These are phyloP conservation scores for Grus americana DNA, from an alignment of 2,113 vertebrate genomes.

Conservation along the genomic window DNA sequence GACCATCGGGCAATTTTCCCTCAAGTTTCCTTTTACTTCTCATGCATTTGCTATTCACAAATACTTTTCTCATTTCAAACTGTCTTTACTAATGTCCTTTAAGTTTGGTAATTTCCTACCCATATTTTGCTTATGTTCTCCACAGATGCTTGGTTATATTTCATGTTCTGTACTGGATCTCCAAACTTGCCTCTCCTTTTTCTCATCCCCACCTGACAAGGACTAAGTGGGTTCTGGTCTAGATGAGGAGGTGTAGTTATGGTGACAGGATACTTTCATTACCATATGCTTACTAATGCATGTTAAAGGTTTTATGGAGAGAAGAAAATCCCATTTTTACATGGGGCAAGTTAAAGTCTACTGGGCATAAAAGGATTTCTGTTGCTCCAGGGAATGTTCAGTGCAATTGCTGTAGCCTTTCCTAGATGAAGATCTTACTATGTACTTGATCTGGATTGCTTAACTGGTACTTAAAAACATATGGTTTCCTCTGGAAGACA, in stretches of 20 bases:
- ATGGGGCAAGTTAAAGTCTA: background rate
- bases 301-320: background rate
- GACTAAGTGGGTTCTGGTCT: background rate
- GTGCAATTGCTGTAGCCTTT: background rate
- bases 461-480: background rate
- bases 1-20: background rate
- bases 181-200: background rate
- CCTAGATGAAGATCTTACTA: background rate
- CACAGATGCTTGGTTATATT: background rate
- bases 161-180: background rate
- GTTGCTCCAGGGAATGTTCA: background rate
- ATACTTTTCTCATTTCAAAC: background rate
- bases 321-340: background rate
- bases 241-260: accelerated
- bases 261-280: background rate
- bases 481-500: background rate
- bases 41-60: background rate
- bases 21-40: background rate
- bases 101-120: background rate
- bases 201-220: background rate
- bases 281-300: background rate
- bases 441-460: background rate
- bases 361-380: background rate
- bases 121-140: background rate
- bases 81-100: background rate